Base-by-base conservation (phyloP, 2,797 vertebrate genomes). In the Sylvilagus floridanus region DNA sequence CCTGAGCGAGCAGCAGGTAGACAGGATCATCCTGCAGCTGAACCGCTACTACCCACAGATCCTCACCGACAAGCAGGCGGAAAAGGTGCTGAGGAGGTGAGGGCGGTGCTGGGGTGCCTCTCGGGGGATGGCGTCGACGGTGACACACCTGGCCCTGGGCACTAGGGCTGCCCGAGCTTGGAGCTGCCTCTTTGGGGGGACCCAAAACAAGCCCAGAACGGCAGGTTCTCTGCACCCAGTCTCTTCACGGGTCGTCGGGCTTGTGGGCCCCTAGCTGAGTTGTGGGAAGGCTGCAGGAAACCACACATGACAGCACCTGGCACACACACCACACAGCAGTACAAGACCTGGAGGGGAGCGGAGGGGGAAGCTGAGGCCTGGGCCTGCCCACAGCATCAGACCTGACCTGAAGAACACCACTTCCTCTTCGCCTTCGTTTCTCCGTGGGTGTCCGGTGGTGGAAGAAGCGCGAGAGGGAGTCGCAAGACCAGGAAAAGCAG, bases 21-120 rank as follows among this genome's bases (percentile, higher is more conserved):
- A 99, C 97, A 99, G 98, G 98, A 98, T 99, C 81, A 98, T 99
- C 94, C 98, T 99, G 87, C 99, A 99, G 98, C 99, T 99, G 71
- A 99, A 99, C 97, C 98, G 99, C 95, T 99, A 99, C 98, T 99
- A 99, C 97, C 99, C 99, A 8, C 99, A 99, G 98, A 99, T 99
- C 96, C 99, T 99, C 90, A 98, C 98, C n/a, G 99, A 99, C 98
- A 99, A 99, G 96, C 99, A 99, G 97, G 99, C 99, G 12, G 99
- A 99, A 97, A 99, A 98, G 98, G 99, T 99, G 98, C 87, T 73
- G 37, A 73, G 83, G 94, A 73, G 90, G 87, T 73, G 87, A 82
- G 72, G 77, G 95, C 84, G 63, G 62, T 54, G 1, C 54, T 1
- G 24, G 66, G 81, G 35, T 1, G 3, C 62, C 62, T 50, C 37